Conservation (phyloP, 2,888 invertebrate species). For the Chrysolina oricalcia region DNA sequence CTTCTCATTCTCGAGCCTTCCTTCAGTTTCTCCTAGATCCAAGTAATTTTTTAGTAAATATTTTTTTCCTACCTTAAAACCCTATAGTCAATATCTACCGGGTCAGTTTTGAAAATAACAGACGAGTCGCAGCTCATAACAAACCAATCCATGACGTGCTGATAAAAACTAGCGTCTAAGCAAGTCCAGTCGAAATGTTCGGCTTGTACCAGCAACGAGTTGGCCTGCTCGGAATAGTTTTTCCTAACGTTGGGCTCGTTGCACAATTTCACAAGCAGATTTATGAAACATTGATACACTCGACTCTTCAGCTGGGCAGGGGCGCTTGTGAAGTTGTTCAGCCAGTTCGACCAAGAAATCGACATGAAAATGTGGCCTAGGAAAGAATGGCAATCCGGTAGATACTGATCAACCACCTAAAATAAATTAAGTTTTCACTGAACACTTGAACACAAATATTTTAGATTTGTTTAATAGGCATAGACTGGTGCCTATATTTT, state of each 20-base stretch:
- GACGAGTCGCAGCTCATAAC: conserved; percentile 82
- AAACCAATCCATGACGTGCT: conserved; percentile 83
- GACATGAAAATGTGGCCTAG: conserved; percentile 81
- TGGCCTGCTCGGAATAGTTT: conserved; percentile 72
- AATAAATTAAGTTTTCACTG: conserved; percentile 40
- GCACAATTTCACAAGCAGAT: conserved; percentile 81
- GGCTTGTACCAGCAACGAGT: conserved; percentile 74
- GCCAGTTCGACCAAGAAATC: conserved; percentile 80
- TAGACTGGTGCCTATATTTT: too few species aligned
- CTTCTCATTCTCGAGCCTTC: background rate
- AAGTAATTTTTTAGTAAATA: background rate
- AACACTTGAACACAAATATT: background rate
- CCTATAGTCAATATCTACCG: conserved; percentile 75
- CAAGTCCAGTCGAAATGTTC: conserved; percentile 79
- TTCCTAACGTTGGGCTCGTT: conserved; percentile 81
- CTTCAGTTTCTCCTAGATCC: background rate
- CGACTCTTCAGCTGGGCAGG: conserved; percentile 68
- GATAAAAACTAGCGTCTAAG: conserved; percentile 77
- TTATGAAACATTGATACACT: conserved; percentile 78
- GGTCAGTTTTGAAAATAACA: conserved; percentile 76
- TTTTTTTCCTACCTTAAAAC: conserved; percentile 73
- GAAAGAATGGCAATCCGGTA: conserved; percentile 82
- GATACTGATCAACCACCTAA: conserved; percentile 77
- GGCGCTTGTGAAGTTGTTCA: conserved; percentile 71
- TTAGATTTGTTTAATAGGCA: too few species aligned